Evolutionary conservation across 2,797 vertebrate species (phyloP).

Genomic region (Neopelma chrysocephalum): DNA sequence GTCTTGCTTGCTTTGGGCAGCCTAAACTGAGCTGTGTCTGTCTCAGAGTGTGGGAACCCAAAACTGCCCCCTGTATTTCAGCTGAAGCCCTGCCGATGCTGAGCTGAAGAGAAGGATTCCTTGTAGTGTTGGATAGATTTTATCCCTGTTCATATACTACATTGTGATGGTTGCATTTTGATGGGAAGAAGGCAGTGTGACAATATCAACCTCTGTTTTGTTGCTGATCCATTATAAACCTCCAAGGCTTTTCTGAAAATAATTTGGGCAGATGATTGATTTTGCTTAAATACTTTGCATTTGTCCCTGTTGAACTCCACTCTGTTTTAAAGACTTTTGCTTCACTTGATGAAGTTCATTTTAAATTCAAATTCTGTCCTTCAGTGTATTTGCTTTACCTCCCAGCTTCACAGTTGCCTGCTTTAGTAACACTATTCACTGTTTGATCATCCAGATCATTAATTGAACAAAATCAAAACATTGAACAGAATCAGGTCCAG

Average conservation of each 20-base stretch:
- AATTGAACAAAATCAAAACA: neutral
- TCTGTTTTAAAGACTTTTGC: neutral
- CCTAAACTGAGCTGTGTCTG: neutral
- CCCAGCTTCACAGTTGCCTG: neutral
- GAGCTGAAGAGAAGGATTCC: neutral
- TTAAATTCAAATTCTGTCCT: neutral
- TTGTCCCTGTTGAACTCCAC: neutral
- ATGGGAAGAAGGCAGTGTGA: neutral
- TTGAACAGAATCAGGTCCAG: neutral
- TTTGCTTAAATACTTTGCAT: neutral
- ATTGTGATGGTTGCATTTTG: neutral
- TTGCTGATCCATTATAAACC: neutral
- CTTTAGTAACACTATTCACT: neutral
- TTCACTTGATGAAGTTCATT: neutral
- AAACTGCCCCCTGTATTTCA: neutral
- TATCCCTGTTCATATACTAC: neutral
- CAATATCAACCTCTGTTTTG: neutral
- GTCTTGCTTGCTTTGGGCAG: neutral
- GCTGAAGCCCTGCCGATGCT: neutral
- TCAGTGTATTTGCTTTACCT: conserved; percentile 3
- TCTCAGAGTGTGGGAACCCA: neutral
- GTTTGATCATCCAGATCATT: neutral
- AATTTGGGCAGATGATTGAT: neutral
- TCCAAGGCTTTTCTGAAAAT: neutral
- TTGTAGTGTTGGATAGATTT: neutral